Conservation (phyloP, 2,797 vertebrate species). For the Carapus acus region DNA sequence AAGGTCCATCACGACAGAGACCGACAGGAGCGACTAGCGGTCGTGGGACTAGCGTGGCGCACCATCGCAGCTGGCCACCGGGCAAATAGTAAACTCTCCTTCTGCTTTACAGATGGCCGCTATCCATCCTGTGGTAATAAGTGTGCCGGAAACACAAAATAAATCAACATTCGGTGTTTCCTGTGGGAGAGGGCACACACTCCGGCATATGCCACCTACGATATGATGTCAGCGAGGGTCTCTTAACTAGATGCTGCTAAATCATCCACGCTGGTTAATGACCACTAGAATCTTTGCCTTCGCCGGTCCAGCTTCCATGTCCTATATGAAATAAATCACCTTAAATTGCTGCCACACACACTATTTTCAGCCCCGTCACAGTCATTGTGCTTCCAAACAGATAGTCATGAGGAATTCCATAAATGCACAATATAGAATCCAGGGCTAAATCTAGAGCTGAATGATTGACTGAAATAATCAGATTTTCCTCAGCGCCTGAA, state of each 20-base stretch:
- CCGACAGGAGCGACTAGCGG: no score
- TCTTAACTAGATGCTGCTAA: background rate
- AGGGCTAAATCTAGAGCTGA: no score
- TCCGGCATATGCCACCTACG: background rate
- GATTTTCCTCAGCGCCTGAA: background rate
- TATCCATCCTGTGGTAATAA: slow-evolving; percentile 40
- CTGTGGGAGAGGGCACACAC: background rate
- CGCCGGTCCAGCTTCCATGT: no score
- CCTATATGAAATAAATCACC: no score
- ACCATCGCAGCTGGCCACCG: slow-evolving; percentile 19
- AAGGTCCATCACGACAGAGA: no score
- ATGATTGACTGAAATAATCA: slow-evolving; percentile 2
- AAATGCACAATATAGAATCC: no score
- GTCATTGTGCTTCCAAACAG: no score
- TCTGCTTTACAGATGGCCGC: slow-evolving; percentile 32
- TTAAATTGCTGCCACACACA: no score
- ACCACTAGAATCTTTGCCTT: no score
- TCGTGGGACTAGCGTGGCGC: background rate
- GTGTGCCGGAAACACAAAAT: slow-evolving; percentile 20
- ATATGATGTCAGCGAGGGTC: background rate
- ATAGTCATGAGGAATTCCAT: no score
- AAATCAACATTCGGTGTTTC: slow-evolving; percentile 3
- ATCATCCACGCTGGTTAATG: background rate
- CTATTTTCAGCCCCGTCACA: no score
- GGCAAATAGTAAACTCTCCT: slow-evolving; percentile 34